Conservation (phyloP, 2,888 invertebrate genomes). For the Drosophila mercatorum region DNA sequence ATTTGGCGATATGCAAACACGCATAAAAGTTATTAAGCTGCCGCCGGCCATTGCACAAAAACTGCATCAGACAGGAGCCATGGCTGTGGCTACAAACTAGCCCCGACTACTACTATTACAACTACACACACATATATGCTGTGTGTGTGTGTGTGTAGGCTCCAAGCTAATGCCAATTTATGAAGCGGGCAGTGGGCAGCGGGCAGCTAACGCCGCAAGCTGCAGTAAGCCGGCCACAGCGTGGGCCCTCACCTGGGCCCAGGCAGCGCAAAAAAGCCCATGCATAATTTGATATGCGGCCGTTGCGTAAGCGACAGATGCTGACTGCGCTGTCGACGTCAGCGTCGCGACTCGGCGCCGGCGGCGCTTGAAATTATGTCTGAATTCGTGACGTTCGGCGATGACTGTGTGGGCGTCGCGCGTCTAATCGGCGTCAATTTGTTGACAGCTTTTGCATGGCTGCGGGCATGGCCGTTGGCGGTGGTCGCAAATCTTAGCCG, state of each 20-base stretch:
- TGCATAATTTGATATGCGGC: slow-evolving; percentile 72
- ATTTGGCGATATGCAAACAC: slow-evolving; percentile 76
- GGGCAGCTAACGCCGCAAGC: slow-evolving; percentile 43
- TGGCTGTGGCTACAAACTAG: neutral
- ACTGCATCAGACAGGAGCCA: slow-evolving; percentile 50
- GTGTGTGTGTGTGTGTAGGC: too few relatives aligned
- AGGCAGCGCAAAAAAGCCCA: slow-evolving; percentile 40
- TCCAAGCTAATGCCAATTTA: slow-evolving; percentile 73
- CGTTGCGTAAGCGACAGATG: slow-evolving; percentile 69
- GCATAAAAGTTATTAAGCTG: slow-evolving; percentile 79
- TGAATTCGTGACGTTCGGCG: slow-evolving; percentile 47
- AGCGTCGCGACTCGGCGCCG: slow-evolving; percentile 5
- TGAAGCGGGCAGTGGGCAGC: slow-evolving; percentile 36
- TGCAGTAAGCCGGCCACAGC: slow-evolving; percentile 53
- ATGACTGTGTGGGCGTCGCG: slow-evolving; percentile 12
- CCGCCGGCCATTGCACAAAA: slow-evolving; percentile 57
- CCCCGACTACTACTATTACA: neutral
- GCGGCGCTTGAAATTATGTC: slow-evolving; percentile 70
- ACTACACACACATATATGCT: neutral
- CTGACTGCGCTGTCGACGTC: slow-evolving; percentile 15
- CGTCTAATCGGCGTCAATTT: slow-evolving; percentile 70
- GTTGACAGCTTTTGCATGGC: slow-evolving; percentile 72
- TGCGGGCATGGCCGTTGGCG: slow-evolving; percentile 27
- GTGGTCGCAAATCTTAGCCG: slow-evolving; percentile 49
- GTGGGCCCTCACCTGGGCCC: slow-evolving; percentile 13